Base-by-base conservation (phyloP, 2,113 vertebrate species). In the Apeltes quadracus region DNA sequence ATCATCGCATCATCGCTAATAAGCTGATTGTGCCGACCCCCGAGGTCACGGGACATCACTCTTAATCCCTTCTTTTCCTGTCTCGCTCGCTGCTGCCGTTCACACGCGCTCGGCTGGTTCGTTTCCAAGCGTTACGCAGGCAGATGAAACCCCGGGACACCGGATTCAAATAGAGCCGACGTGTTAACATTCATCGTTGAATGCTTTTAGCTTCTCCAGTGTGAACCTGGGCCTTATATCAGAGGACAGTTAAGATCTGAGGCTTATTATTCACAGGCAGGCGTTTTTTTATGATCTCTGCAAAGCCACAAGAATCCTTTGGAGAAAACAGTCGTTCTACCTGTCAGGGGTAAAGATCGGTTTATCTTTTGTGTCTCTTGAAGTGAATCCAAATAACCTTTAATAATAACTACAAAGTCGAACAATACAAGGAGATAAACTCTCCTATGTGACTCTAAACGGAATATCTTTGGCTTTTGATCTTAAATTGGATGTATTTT, bases 1-100 rank as follows among this genome's bases (percentile, higher is more conserved):
- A n/a, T n/a, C n/a, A n/a, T n/a, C n/a, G n/a, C n/a, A 79, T 82
- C 83, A 69, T 68, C 18, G 2, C 29, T 86, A 81, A 87, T 38
- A 20, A 67, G 43, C 79, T 86, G 83, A 84, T 7, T 7, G 55
- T 43, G 16, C 39, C 66, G 82, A 72, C 61, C 61, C 44, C 34
- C 20, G 38, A 75, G 70, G 77, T 84, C 50, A 50, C 7, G 23
- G 83, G 73, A 75, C 74, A 27, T 84, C 66, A 46, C 69, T 16
- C 57, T 12, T 88, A 87, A 91, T 72, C 78, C 54, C 16, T 69
- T 84, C 85, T 66, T 23, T 85, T 84, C 57, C 59, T 69, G 82
- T 81, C 51, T 10, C 7, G 4, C 58, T 25, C 59, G 48, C 62
- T 7, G 20, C 25, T 23, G 63, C 61, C 48, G 58, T 25, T 72